phyloP scores from a whole-genome alignment of 2,113 vertebrate genomes.

The Pseudorasbora parva region DNA sequence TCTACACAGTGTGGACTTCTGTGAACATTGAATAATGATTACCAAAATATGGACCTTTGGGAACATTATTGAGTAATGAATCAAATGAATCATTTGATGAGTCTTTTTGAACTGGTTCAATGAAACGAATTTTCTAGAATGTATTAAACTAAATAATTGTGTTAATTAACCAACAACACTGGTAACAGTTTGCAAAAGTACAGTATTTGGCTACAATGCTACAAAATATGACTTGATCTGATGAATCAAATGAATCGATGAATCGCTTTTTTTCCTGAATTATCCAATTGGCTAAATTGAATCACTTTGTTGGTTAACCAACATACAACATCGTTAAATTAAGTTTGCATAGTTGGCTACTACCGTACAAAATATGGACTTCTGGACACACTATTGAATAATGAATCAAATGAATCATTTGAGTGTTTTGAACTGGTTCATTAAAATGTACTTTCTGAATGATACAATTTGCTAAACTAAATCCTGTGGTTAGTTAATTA shows the following conservation, averaged over 20 bases:
- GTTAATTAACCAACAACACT: neutral
- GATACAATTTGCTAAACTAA: too few relatives aligned
- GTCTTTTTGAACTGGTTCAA: neutral
- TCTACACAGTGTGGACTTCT: neutral
- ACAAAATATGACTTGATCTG: neutral
- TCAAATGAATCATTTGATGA: neutral
- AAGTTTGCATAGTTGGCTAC: too few relatives aligned
- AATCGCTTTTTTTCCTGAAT: too few relatives aligned
- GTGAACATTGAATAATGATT: neutral
- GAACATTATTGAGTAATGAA: neutral
- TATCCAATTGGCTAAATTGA: too few relatives aligned
- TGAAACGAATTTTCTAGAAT: neutral
- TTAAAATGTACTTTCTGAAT: too few relatives aligned
- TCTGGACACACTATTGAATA: neutral
- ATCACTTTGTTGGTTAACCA: too few relatives aligned
- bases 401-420: neutral
- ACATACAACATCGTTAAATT: too few relatives aligned
- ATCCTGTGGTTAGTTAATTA: too few relatives aligned
- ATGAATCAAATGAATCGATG: neutral
- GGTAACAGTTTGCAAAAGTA: too few relatives aligned
- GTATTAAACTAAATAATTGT: neutral
- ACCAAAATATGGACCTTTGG: too few relatives aligned
- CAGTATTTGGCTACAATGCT: too few relatives aligned
- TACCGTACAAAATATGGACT: too few relatives aligned
- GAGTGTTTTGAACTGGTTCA: neutral